Evolutionary conservation across 2,797 vertebrate genomes (phyloP).

Genomic region (Cephalopachus bancanus): DNA sequence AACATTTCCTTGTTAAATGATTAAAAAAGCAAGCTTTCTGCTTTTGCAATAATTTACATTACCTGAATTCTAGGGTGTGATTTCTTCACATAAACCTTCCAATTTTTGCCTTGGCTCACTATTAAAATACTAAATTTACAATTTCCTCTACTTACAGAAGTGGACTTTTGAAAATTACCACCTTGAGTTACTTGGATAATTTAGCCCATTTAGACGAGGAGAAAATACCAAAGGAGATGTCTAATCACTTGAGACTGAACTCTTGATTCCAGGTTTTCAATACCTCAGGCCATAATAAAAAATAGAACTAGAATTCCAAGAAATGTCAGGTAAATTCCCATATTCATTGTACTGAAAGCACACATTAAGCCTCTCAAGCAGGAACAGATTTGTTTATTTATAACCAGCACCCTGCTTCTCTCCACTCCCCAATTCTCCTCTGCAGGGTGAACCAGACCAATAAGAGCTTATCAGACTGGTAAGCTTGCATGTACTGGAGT

Average conservation of each 20-base stretch:
- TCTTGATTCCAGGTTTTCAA: constrained; percentile 31
- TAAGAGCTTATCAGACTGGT: not conserved
- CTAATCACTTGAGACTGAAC: not conserved
- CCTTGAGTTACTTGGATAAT: not conserved
- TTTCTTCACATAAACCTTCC: not conserved
- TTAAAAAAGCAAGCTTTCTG: not conserved
- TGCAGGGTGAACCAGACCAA: not conserved
- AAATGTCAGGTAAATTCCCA: not conserved
- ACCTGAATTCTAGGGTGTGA: not conserved
- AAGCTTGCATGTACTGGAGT: not conserved
- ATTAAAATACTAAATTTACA: constrained; percentile 8
- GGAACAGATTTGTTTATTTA: not conserved
- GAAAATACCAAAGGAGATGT: constrained; percentile 9
- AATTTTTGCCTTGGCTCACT: constrained; percentile 22
- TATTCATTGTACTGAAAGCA: constrained; percentile 2
- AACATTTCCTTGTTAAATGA: not conserved
- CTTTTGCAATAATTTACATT: constrained; percentile 34
- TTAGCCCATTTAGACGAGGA: not conserved
- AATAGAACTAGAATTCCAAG: not conserved
- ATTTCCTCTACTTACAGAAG: not conserved
- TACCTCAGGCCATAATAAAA: not conserved
- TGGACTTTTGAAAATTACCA: not conserved
- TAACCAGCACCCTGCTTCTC: not conserved
- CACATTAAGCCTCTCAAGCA: not conserved
- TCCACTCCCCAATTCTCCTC: not conserved